These are phyloP conservation scores for Aeoliscus strigatus DNA, from an alignment of 2,797 vertebrate genomes.

Conservation along the genomic window DNA sequence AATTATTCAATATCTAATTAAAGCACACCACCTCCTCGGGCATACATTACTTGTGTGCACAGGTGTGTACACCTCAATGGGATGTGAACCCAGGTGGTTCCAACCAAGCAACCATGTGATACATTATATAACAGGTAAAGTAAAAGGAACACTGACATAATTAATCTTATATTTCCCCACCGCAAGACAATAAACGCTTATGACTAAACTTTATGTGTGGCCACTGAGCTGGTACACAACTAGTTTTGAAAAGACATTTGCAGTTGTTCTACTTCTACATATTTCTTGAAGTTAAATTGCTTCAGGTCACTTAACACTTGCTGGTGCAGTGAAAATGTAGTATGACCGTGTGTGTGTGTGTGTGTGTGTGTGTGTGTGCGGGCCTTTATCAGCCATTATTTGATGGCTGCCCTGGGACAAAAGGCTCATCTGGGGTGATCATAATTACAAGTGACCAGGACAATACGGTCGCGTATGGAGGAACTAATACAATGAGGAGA, in stretches of 20 bases:
- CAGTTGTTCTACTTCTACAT: too few species aligned
- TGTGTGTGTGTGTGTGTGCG: slow-evolving; percentile 24
- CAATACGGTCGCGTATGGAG: slow-evolving; percentile 67
- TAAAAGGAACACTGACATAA: slow-evolving; percentile 1
- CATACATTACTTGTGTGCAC: slow-evolving; percentile 29
- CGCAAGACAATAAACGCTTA: too few species aligned
- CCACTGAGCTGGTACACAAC: not conserved
- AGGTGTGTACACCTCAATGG: slow-evolving; percentile 25
- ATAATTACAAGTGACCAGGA: slow-evolving; percentile 73
- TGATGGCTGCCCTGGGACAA: slow-evolving; percentile 71
- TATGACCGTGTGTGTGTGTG: slow-evolving; percentile 26
- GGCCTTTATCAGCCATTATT: slow-evolving; percentile 63
- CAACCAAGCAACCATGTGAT: slow-evolving; percentile 23
- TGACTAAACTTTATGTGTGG: too few species aligned
- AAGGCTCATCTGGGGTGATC: slow-evolving; percentile 60
- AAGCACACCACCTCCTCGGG: slow-evolving; percentile 30
- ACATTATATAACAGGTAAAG: slow-evolving; percentile 11
- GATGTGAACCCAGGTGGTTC: slow-evolving; percentile 20
- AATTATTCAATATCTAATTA: slow-evolving; percentile 28
- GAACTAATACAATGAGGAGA: slow-evolving; percentile 71
- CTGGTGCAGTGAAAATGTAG: slow-evolving; percentile 38
- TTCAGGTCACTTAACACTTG: slow-evolving; percentile 28
- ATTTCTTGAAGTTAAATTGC: slow-evolving; percentile 1
- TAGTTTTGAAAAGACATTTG: too few species aligned
- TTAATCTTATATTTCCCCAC: not conserved